Conservation (phyloP, 2,888 invertebrate species). For the Celastrina argiolus region DNA sequence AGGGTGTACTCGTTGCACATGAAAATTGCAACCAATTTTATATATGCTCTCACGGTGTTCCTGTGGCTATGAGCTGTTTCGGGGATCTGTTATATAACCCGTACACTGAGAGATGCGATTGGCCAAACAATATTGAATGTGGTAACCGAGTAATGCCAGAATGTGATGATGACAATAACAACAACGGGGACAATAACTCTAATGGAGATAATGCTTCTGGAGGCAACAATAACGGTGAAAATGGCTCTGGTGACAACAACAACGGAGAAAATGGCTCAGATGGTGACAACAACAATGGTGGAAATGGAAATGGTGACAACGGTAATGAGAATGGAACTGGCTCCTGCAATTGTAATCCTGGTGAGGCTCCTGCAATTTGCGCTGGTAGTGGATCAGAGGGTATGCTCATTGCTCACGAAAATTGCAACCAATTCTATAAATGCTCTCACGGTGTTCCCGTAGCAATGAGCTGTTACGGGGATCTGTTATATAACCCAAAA, state of each 20-base stretch:
- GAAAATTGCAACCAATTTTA: conserved; percentile 44
- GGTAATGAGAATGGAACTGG: conserved; percentile 26
- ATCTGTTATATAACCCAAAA: conserved; percentile 39
- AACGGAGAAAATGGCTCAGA: conserved; percentile 7
- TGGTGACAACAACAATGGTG: conserved; percentile 4
- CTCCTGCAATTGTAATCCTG: conserved; percentile 40
- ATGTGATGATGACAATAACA: conserved; percentile 25
- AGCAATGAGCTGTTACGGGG: conserved; percentile 33
- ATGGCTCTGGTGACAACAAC: conserved; percentile 16
- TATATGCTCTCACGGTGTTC: conserved; percentile 34
- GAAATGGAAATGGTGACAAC: conserved; percentile 21
- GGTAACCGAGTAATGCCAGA: conserved; percentile 27
- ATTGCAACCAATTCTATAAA: conserved; percentile 41
- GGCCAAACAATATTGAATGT: conserved; percentile 26
- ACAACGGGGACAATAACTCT: conserved; percentile 21
- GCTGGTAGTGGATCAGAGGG: conserved; percentile 26
- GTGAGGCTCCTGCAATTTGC: conserved; percentile 33
- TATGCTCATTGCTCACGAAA: conserved; percentile 29
- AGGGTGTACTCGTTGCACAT: conserved; percentile 39
- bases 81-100: conserved; percentile 36
- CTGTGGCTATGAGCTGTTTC: conserved; percentile 35
- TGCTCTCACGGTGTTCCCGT: conserved; percentile 39
- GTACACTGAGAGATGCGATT: conserved; percentile 26
- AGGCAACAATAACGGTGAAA: conserved; percentile 19
- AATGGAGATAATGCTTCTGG: background rate